Percentiles rank a stretch among this genome's conserved stretches.
phyloP scores from a whole-genome alignment of 2,797 vertebrate genomes.

The Microctenopoma stevenorrisi region DNA sequence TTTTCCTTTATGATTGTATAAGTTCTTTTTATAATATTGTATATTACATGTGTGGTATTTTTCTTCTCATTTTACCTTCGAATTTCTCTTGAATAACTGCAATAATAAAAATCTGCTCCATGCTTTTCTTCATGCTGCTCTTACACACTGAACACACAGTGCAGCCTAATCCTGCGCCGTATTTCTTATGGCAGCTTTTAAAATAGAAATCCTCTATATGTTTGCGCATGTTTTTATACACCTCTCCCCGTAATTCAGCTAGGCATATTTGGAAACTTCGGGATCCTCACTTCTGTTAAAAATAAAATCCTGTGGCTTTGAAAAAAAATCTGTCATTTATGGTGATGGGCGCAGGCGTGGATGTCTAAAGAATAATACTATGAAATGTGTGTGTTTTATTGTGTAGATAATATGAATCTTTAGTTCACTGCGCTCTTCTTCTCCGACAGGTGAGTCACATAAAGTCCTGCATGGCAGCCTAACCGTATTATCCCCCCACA shows the following conservation, averaged over 20 bases:
- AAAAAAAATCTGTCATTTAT: not conserved
- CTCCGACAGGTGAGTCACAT: slow-evolving; percentile 46
- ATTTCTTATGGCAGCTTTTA: slow-evolving; percentile 16
- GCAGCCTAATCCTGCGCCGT: not conserved
- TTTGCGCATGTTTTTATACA: slow-evolving; percentile 39
- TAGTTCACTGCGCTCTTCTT: not conserved
- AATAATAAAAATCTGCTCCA: not conserved
- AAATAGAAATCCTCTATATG: slow-evolving; percentile 15
- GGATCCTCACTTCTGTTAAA: slow-evolving; percentile 32
- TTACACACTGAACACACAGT: not conserved
- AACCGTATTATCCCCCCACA: slow-evolving; percentile 53
- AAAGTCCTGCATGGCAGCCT: slow-evolving; percentile 22
- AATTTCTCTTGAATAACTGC: too few relatives aligned
- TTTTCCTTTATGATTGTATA: too few relatives aligned
- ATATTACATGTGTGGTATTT: too few relatives aligned
- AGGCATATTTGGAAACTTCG: slow-evolving; percentile 41
- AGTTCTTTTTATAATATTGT: too few relatives aligned
- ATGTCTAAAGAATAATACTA: slow-evolving; percentile 1
- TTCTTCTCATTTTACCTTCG: not conserved
- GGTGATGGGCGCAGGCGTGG: not conserved
- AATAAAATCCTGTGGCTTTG: slow-evolving; percentile 29
- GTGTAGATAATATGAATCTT: slow-evolving; percentile 21
- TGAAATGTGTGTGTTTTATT: not conserved
- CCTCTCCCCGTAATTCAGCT: slow-evolving; percentile 40
- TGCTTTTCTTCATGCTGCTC: not conserved